phyloP scores from a whole-genome alignment of 1,140 invertebrate species.

The Sycophila sp. region DNA sequence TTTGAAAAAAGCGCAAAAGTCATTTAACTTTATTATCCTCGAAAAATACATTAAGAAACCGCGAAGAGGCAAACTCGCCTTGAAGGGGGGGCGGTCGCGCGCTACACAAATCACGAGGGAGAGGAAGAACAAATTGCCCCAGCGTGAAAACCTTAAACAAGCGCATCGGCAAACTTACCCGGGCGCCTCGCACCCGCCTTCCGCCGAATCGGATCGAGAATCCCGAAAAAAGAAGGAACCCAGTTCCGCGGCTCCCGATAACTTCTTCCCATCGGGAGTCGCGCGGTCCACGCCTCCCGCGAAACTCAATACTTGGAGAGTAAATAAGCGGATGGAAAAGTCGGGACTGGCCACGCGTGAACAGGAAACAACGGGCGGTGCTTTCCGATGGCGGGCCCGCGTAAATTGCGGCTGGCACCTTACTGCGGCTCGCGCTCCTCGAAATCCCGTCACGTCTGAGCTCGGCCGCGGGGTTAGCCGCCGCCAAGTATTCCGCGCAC shows the following conservation, averaged over 20 bases:
- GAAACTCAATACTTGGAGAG: not conserved
- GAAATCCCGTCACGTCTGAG: constrained; percentile 39
- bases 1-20: too few relatives aligned
- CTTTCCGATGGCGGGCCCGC: too few relatives aligned
- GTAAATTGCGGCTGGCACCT: constrained; percentile 28
- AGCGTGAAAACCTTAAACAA: not conserved
- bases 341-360: too few relatives aligned
- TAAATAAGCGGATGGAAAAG: constrained; percentile 22
- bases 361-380: too few relatives aligned
- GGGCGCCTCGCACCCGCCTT: not conserved
- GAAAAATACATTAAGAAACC: too few relatives aligned
- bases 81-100: too few relatives aligned
- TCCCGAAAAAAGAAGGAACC: not conserved
- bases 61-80: too few relatives aligned
- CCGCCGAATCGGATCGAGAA: not conserved
- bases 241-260: not conserved
- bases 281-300: not conserved
- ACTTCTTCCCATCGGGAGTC: not conserved
- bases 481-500: constrained; percentile 34
- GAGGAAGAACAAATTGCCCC: not conserved
- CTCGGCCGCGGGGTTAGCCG: not conserved
- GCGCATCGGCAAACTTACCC: not conserved
- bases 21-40: too few relatives aligned
- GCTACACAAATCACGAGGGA: too few relatives aligned
- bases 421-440: constrained; percentile 1